Conservation (phyloP, 1,140 invertebrate genomes). For the Panulirus ornatus region DNA sequence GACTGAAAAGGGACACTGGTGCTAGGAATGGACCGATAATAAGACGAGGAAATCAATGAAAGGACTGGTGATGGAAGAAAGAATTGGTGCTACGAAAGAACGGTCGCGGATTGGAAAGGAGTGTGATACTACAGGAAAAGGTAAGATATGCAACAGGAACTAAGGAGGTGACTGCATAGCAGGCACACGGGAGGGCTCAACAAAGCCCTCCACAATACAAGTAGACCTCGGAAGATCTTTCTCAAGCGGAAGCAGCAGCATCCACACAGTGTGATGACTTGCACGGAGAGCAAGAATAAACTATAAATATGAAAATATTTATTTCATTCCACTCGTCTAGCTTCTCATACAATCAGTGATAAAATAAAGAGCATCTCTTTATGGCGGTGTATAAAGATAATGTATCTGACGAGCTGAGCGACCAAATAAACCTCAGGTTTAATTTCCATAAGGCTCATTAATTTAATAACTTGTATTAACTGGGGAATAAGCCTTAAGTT, state of each 20-base stretch:
- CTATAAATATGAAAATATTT: constrained; percentile 49
- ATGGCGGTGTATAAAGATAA: constrained; percentile 19
- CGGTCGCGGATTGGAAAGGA: background rate
- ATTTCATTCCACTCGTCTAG: constrained; percentile 29
- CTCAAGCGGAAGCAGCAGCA: constrained; percentile 8
- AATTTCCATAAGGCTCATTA: constrained; percentile 4
- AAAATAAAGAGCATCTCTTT: constrained; percentile 45
- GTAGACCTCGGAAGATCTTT: constrained; percentile 2
- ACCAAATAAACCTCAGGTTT: constrained; percentile 20
- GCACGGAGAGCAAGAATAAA: constrained; percentile 43
- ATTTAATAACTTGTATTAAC: background rate
- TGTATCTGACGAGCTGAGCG: constrained; percentile 19
- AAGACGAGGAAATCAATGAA: background rate
- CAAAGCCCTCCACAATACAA: constrained; percentile 17
- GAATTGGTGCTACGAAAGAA: background rate
- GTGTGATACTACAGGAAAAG: background rate
- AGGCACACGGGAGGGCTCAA: constrained; percentile 23
- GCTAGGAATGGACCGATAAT: constrained; percentile 18
- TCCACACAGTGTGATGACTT: background rate
- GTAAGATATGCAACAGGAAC: constrained; percentile 3
- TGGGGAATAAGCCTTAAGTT: background rate
- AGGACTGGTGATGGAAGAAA: background rate
- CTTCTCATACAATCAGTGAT: constrained; percentile 13
- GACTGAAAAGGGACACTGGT: background rate
- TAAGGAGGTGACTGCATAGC: constrained; percentile 31